Evolutionary conservation across 2,797 vertebrate species (phyloP).

Genomic region (Dromococcyx pavoninus): DNA sequence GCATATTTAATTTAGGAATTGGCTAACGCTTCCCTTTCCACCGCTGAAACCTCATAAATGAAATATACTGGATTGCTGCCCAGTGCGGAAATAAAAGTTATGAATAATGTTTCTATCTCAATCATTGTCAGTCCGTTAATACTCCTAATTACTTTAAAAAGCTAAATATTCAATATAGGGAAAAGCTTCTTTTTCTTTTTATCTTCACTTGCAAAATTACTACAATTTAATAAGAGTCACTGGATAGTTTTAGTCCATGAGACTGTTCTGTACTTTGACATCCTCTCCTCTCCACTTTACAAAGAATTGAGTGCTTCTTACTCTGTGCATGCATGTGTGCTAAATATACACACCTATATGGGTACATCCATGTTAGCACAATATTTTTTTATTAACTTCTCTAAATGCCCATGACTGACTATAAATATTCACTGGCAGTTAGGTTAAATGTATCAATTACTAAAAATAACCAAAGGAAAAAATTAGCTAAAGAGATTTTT

Average conservation of each 20-base stretch:
- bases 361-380: neutral
- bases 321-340: neutral
- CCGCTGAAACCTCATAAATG: conserved; percentile 96
- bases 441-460: neutral
- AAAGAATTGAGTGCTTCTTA: conserved; percentile 6
- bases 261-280: conserved; percentile 15
- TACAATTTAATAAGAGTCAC: conserved; percentile 70
- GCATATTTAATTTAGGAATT: conserved; percentile 99
- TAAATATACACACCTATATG: neutral
- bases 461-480: neutral
- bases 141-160: conserved; percentile 90
- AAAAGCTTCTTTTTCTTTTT: conserved; percentile 75
- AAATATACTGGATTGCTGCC: conserved; percentile 94
- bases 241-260: conserved; percentile 31
- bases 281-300: neutral
- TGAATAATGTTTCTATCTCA: conserved; percentile 97
- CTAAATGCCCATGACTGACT: neutral
- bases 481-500: neutral
- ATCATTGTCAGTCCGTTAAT: conserved; percentile 94
- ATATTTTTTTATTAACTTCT: neutral
- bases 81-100: conserved; percentile 96
- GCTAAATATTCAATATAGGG: conserved; percentile 79
- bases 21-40: conserved; percentile 89
- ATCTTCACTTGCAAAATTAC: conserved; percentile 74
- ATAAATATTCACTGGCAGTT: neutral